phyloP scores from a whole-genome alignment of 2,888 invertebrate genomes.

The Cryptus viduatorius region DNA sequence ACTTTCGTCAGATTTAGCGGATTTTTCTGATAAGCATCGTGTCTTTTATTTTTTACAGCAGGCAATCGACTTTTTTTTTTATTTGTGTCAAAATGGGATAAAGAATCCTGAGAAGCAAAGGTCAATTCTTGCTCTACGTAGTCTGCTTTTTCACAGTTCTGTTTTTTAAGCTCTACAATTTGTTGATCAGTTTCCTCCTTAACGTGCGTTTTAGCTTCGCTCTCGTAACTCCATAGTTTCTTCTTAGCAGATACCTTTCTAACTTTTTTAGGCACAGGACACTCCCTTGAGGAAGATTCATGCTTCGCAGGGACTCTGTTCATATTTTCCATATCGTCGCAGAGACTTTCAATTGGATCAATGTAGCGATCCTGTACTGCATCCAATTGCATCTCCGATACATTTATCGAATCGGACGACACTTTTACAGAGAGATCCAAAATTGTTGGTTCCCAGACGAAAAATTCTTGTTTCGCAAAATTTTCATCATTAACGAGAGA shows the following conservation, averaged over 20 bases:
- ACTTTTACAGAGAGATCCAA: constrained; percentile 16
- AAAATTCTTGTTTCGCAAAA: neutral
- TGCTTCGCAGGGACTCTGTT: neutral
- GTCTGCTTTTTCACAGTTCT: neutral
- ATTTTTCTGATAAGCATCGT: neutral
- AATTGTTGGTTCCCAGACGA: neutral
- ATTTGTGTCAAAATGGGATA: neutral
- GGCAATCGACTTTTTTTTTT: neutral
- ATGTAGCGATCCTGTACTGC: neutral
- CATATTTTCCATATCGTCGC: constrained; percentile 18
- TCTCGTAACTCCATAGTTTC: neutral
- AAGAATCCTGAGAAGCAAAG: constrained; percentile 1
- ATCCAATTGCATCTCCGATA: neutral
- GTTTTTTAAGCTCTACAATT: neutral
- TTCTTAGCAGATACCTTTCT: neutral
- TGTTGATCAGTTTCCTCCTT: too few relatives aligned
- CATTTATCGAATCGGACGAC: neutral
- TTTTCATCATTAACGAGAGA: neutral
- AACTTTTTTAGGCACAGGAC: neutral
- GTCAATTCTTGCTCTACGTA: neutral
- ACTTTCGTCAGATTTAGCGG: neutral
- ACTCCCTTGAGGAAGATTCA: neutral
- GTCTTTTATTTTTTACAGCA: neutral
- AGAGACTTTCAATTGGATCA: neutral
- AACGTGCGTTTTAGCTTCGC: neutral